These are phyloP conservation scores for Hyperoodon ampullatus DNA, from an alignment of 2,113 vertebrate genomes.

Conservation along the genomic window DNA sequence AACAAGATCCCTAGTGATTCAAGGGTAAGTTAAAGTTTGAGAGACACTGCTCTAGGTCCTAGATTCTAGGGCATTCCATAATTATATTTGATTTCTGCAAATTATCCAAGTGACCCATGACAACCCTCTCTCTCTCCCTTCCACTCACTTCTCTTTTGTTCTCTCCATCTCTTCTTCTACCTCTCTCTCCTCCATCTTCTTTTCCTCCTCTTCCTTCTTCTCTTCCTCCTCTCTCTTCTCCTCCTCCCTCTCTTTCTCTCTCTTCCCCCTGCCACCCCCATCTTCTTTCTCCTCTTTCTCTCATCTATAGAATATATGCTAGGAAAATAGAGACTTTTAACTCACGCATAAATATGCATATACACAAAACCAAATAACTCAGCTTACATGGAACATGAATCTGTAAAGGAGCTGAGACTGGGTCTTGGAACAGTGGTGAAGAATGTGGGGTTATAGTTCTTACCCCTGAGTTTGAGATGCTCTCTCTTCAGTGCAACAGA, in stretches of 20 bases:
- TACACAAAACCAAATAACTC: background rate
- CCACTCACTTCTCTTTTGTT: background rate
- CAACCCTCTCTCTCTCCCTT: background rate
- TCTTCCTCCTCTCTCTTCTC: background rate
- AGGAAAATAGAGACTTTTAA: background rate
- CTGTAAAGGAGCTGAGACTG: background rate
- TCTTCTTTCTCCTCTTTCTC: background rate
- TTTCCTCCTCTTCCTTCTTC: background rate
- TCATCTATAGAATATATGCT: background rate
- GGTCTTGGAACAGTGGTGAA: background rate
- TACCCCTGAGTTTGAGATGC: background rate
- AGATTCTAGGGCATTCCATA: background rate
- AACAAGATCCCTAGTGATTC: background rate
- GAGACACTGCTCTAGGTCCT: background rate
- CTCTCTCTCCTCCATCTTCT: no score
- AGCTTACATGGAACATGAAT: background rate
- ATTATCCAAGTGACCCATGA: background rate
- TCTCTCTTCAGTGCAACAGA: background rate
- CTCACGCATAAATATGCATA: background rate
- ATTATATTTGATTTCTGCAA: background rate
- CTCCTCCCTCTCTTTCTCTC: background rate
- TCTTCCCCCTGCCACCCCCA: background rate
- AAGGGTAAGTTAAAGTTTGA: background rate
- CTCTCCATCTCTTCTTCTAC: background rate
- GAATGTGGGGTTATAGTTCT: background rate